These are phyloP conservation scores for Sinocyclocheilus maitianheensis DNA, from an alignment of 2,113 vertebrate genomes.

Conservation along the genomic window DNA sequence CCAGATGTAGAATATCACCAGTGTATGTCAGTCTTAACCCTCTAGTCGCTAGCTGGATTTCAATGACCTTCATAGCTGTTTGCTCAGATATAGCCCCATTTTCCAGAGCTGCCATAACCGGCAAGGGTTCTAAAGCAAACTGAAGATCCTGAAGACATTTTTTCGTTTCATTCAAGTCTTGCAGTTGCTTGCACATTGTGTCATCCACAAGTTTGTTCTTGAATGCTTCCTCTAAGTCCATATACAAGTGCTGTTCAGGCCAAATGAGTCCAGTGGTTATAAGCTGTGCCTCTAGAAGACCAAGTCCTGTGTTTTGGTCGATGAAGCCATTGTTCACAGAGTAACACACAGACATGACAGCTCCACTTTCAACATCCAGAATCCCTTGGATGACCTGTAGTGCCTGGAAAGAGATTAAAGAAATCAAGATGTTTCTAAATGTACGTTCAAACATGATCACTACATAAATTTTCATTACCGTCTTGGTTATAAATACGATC, in stretches of 20 bases:
- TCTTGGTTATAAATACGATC: not conserved
- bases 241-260: conserved; percentile 71
- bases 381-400: conserved; percentile 79
- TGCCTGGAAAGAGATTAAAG: conserved; percentile 75
- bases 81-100: conserved; percentile 74
- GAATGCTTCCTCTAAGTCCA: conserved; percentile 78
- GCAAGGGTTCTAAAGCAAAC: conserved; percentile 72
- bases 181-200: conserved; percentile 71
- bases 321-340: conserved; percentile 78
- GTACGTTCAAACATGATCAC: conserved; percentile 11
- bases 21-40: conserved; percentile 76
- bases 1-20: conserved; percentile 80
- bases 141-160: conserved; percentile 71
- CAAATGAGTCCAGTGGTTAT: conserved; percentile 77
- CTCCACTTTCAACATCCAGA: conserved; percentile 75
- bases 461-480: not conserved
- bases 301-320: conserved; percentile 78
- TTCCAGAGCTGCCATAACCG: conserved; percentile 78
- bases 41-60: conserved; percentile 80
- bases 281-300: conserved; percentile 79
- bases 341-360: conserved; percentile 78
- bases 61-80: conserved; percentile 83
- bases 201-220: conserved; percentile 73
- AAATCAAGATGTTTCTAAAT: conserved; percentile 36
- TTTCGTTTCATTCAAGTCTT: conserved; percentile 72